Evolutionary conservation across 2,113 vertebrate species (phyloP).

Genomic region (Tachycineta bicolor): DNA sequence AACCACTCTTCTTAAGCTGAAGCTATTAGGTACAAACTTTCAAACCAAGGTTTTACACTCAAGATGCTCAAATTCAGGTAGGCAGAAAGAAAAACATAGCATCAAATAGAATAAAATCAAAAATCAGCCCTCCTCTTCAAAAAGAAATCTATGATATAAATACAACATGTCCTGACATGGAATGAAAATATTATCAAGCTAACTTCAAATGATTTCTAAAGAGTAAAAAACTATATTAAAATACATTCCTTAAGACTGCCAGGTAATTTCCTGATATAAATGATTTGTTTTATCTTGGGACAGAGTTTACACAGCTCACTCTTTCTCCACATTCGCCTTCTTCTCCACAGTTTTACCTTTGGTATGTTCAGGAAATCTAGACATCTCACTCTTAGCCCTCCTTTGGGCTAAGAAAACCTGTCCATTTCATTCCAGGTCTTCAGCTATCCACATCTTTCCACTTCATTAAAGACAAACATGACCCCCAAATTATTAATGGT

Average conservation of each 20-base stretch:
- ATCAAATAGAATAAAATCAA: background rate
- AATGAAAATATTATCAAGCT: background rate
- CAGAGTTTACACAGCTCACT: background rate
- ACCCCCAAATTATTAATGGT: background rate
- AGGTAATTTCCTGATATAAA: background rate
- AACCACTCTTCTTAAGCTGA: background rate
- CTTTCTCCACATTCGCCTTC: background rate
- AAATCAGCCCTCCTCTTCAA: background rate
- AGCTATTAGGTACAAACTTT: background rate
- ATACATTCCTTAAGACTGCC: background rate
- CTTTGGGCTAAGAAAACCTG: background rate
- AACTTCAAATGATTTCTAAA: background rate
- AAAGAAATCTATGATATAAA: background rate
- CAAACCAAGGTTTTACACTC: background rate
- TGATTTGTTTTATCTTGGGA: background rate
- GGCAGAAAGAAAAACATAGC: background rate
- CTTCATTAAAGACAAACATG: background rate
- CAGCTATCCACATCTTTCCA: background rate
- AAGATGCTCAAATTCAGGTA: background rate
- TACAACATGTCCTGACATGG: background rate
- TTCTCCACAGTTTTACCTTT: background rate
- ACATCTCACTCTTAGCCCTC: background rate
- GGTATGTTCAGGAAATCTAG: background rate
- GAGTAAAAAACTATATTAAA: background rate
- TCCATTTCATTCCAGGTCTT: background rate